Evolutionary conservation across 1,140 invertebrate species (phyloP).

Genomic region (Luehdorfia chinensis): DNA sequence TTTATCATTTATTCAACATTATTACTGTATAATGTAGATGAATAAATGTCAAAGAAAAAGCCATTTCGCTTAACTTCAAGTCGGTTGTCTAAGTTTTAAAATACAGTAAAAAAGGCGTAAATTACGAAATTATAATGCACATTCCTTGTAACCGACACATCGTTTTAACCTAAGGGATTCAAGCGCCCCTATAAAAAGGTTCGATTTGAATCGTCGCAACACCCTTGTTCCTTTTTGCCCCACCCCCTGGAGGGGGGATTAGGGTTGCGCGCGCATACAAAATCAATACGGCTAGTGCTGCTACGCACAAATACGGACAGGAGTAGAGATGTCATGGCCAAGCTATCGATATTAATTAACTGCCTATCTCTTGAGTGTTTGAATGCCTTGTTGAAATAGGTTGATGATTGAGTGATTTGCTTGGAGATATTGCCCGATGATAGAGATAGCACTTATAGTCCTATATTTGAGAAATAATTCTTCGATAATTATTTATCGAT

Average conservation of each 20-base stretch:
- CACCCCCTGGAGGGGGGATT: slow-evolving; percentile 30
- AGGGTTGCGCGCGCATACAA: slow-evolving; percentile 66
- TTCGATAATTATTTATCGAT: neutral
- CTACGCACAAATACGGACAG: slow-evolving; percentile 60
- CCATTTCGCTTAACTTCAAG: no score
- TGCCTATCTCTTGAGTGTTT: slow-evolving; percentile 17
- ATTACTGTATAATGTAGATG: no score
- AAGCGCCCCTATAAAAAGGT: slow-evolving; percentile 62
- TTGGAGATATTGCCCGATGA: slow-evolving; percentile 3
- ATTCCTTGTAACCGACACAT: slow-evolving; percentile 41
- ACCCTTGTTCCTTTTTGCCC: slow-evolving; percentile 50
- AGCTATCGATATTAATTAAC: slow-evolving; percentile 54
- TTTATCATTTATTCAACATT: no score
- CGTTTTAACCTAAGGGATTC: slow-evolving; percentile 65
- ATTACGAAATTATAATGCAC: slow-evolving; percentile 20
- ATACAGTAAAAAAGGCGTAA: slow-evolving; percentile 2
- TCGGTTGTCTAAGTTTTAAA: slow-evolving; percentile 1
- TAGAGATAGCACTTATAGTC: neutral
- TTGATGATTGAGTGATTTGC: slow-evolving; percentile 14
- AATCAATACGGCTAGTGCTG: slow-evolving; percentile 61
- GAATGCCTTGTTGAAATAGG: slow-evolving; percentile 4
- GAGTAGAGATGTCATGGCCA: slow-evolving; percentile 55
- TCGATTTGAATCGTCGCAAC: slow-evolving; percentile 62
- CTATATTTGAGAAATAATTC: neutral
- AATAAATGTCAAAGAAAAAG: no score